Percentiles rank a stretch among this genome's conserved stretches.
Conservation (phyloP, 2,113 vertebrate species). For the Dasyprocta punctata region DNA sequence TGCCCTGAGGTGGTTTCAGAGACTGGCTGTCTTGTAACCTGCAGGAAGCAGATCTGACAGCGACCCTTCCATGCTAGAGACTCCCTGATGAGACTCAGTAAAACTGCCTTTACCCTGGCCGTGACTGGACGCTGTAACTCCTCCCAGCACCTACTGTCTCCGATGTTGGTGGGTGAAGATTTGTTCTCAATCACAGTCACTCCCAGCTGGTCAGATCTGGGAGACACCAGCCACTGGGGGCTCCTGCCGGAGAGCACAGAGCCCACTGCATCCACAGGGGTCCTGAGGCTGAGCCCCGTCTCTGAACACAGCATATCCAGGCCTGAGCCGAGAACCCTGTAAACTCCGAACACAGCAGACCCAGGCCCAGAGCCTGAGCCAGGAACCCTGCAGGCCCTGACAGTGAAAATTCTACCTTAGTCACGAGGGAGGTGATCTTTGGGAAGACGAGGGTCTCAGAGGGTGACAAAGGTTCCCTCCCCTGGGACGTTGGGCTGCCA, state of each 20-base stretch:
- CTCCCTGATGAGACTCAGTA: conserved; percentile 32
- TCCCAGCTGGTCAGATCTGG: not conserved
- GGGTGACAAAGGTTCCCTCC: fast-evolving
- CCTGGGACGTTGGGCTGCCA: fast-evolving
- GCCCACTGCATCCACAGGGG: not conserved
- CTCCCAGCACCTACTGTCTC: not conserved
- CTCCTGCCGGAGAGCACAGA: not conserved
- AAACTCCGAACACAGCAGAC: not conserved
- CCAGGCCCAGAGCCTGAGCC: not conserved
- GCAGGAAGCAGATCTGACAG: not conserved
- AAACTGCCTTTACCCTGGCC: not conserved
- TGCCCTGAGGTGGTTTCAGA: conserved; percentile 26
- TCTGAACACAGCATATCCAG: not conserved
- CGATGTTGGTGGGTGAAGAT: not conserved
- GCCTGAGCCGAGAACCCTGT: not conserved
- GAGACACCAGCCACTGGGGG: too few species aligned
- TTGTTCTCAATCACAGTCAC: not conserved
- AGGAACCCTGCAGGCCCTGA: not conserved
- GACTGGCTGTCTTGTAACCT: conserved; percentile 46
- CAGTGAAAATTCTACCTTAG: too few species aligned
- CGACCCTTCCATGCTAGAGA: not conserved
- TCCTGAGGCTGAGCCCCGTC: not conserved
- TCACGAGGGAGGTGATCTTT: not conserved
- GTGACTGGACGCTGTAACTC: not conserved
- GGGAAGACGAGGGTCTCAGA: not conserved